Percentiles rank a stretch among this genome's conserved stretches.
Evolutionary conservation across 2,113 vertebrate genomes (phyloP).

Genomic region (Murina feae): DNA sequence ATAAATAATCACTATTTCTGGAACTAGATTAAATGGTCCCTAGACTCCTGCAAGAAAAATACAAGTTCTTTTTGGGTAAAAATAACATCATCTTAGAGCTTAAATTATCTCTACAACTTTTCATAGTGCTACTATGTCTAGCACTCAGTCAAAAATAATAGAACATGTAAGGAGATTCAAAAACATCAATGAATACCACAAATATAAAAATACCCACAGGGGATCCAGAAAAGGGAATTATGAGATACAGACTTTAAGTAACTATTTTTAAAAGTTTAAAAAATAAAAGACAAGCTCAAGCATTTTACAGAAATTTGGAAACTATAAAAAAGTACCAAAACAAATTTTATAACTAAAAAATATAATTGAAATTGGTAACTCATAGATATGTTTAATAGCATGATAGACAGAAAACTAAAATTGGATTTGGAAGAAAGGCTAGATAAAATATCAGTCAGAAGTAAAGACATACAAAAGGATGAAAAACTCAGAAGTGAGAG

Average conservation of each 20-base stretch:
- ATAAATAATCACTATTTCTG: neutral
- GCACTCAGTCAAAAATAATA: neutral
- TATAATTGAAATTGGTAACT: neutral
- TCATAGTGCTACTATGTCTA: neutral
- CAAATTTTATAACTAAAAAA: neutral
- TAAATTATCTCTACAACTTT: conserved; percentile 12
- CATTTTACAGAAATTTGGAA: conserved; percentile 19
- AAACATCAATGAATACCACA: neutral
- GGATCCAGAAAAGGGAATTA: neutral
- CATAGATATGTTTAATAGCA: neutral
- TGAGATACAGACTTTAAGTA: neutral
- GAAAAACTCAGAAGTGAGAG: neutral
- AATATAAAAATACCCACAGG: neutral
- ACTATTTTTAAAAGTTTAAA: neutral
- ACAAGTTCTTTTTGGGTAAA: neutral
- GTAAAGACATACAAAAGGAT: neutral
- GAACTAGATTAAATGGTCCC: neutral
- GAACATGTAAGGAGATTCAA: neutral
- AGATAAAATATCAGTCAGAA: neutral
- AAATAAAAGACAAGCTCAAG: neutral
- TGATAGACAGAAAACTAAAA: conserved; percentile 1
- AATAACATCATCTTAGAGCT: neutral
- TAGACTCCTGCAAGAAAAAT: neutral
- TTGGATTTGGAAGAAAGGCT: neutral
- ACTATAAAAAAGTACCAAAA: neutral